Evolutionary conservation across 1,140 invertebrate species (phyloP).

Genomic region (Drosophila sulfurigaster): DNA sequence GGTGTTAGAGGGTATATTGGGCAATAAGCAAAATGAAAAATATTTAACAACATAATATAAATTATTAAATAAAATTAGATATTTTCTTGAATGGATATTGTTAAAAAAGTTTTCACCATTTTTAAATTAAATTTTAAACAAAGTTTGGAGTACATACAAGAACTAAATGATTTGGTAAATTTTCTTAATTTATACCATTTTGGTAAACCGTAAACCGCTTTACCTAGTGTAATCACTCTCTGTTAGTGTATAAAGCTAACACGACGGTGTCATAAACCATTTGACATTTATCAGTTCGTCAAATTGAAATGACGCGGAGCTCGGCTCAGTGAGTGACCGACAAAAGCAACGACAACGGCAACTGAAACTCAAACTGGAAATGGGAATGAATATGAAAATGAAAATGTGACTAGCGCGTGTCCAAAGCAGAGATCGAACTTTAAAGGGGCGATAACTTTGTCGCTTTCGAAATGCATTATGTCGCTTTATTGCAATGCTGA

Average conservation of each 20-base stretch:
- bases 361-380: conserved; percentile 12
- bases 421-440: neutral
- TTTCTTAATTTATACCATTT: too few relatives aligned
- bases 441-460: conserved; percentile 21
- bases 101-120: too few relatives aligned
- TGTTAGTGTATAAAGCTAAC: conserved; percentile 11
- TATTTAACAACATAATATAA: neutral
- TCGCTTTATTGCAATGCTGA: conserved; percentile 22
- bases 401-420: conserved; percentile 18
- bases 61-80: too few relatives aligned
- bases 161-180: too few relatives aligned
- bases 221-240: neutral
- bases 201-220: too few relatives aligned
- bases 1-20: too few relatives aligned
- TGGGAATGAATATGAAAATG: conserved; percentile 19
- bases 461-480: conserved; percentile 31
- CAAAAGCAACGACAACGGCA: neutral
- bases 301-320: conserved; percentile 37
- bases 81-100: too few relatives aligned
- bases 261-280: conserved; percentile 47
- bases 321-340: conserved; percentile 70
- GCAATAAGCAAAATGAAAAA: too few relatives aligned
- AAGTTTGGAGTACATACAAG: too few relatives aligned
- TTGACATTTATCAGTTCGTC: conserved; percentile 59
- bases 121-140: too few relatives aligned